These are phyloP conservation scores for Sebastes reedi DNA, from an alignment of 2,797 vertebrate species.

Conservation along the genomic window DNA sequence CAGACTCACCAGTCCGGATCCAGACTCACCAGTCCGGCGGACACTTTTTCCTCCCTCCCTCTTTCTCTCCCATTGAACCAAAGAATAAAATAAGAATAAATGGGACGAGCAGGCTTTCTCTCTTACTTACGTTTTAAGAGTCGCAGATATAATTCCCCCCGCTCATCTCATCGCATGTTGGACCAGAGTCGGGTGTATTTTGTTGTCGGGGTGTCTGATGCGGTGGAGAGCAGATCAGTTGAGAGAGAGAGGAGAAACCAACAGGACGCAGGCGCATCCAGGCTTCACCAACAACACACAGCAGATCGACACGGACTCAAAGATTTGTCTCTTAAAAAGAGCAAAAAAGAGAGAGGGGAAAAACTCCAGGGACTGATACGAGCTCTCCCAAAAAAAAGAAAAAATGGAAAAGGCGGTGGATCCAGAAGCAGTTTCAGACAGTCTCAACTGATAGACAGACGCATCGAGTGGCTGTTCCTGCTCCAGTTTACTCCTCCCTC, in stretches of 20 bases:
- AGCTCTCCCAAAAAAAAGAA: conserved; percentile 79
- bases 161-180: conserved; percentile 73
- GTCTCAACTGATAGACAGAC: conserved; percentile 99
- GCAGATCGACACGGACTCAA: conserved; percentile 84
- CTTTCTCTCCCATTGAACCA: conserved; percentile 58
- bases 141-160: conserved; percentile 66
- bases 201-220: conserved; percentile 71
- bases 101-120: conserved; percentile 27
- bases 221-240: conserved; percentile 71
- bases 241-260: conserved; percentile 68
- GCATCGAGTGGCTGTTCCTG: conserved; percentile 98
- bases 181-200: conserved; percentile 48
- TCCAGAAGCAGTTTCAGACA: conserved; percentile 95
- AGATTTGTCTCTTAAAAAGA: conserved; percentile 66
- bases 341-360: neutral
- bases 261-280: conserved; percentile 82
- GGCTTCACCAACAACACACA: conserved; percentile 81
- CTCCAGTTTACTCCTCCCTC: conserved; percentile 94
- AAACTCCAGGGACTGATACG: conserved; percentile 93
- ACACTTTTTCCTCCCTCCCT: conserved; percentile 83
- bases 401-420: conserved; percentile 92
- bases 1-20: conserved; percentile 86
- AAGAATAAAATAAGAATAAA: conserved; percentile 20
- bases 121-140: conserved; percentile 74
- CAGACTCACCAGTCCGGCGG: conserved; percentile 86